Evolutionary conservation across 2,113 vertebrate species (phyloP).

Genomic region (Peromyscus leucopus): DNA sequence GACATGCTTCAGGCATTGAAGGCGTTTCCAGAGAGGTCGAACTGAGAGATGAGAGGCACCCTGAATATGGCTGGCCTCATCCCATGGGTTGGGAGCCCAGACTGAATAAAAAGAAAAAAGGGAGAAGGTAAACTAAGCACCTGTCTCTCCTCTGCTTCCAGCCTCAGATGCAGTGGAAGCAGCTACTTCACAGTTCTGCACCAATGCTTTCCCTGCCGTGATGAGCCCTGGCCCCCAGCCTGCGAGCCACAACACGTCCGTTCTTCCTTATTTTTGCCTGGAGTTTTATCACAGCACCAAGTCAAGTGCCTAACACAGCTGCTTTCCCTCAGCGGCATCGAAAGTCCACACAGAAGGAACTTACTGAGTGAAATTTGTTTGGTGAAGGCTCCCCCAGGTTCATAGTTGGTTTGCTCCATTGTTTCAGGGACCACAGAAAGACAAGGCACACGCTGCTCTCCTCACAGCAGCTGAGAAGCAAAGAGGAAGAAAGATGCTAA

Average conservation of each 20-base stretch:
- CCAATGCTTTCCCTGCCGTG: neutral
- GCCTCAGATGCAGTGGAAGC: neutral
- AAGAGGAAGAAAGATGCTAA: neutral
- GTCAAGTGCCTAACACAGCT: neutral
- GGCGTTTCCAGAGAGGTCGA: neutral
- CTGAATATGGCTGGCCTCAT: too few species aligned
- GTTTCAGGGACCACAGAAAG: too few species aligned
- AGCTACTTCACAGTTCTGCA: neutral
- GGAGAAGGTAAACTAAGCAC: too few species aligned
- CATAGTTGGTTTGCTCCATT: rapidly evolving
- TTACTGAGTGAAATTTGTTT: neutral
- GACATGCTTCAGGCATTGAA: neutral
- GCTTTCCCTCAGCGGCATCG: neutral
- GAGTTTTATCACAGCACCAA: neutral
- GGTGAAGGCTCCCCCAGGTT: neutral
- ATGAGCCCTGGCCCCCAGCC: too few species aligned
- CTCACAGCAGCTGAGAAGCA: neutral
- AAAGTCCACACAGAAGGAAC: neutral
- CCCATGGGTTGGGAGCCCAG: neutral
- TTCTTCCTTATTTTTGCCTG: too few species aligned
- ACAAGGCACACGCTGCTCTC: rapidly evolving
- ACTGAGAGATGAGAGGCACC: neutral
- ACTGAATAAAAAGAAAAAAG: neutral
- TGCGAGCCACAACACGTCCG: neutral
- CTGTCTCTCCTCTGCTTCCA: neutral